Conservation (phyloP, 2,113 vertebrate genomes). For the Heptranchias perlo region DNA sequence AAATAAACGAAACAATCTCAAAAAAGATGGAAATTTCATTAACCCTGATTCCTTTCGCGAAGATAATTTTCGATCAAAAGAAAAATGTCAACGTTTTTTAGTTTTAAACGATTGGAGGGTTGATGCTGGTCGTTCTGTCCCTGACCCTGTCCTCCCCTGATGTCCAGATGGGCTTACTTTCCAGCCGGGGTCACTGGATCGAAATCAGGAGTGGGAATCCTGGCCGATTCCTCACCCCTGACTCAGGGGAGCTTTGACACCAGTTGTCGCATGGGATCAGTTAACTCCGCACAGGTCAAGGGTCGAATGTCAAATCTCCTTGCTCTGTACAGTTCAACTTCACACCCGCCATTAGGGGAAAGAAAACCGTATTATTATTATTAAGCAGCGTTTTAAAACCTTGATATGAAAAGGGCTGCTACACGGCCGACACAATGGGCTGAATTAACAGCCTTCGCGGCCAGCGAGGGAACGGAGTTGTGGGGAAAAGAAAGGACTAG, state of each 20-base stretch:
- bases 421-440: neutral
- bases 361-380: too few relatives aligned
- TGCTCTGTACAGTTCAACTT: neutral
- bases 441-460: neutral
- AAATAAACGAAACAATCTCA: too few relatives aligned
- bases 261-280: neutral
- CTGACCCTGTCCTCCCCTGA: neutral
- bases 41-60: neutral
- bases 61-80: neutral
- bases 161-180: neutral
- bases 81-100: neutral
- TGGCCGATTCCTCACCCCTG: neutral
- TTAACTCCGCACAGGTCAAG: too few relatives aligned
- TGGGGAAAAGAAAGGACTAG: neutral
- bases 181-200: neutral
- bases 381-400: neutral
- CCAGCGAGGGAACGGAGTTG: neutral
- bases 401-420: neutral
- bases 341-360: neutral
- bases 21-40: too few relatives aligned
- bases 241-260: neutral
- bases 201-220: neutral
- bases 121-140: neutral
- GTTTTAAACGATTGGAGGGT: neutral
- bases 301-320: neutral